A percentile compares a stretch with the other conserved stretches of the same genome.
Conservation (phyloP, 2,797 vertebrate species). For the Arrhamphus sclerolepis region DNA sequence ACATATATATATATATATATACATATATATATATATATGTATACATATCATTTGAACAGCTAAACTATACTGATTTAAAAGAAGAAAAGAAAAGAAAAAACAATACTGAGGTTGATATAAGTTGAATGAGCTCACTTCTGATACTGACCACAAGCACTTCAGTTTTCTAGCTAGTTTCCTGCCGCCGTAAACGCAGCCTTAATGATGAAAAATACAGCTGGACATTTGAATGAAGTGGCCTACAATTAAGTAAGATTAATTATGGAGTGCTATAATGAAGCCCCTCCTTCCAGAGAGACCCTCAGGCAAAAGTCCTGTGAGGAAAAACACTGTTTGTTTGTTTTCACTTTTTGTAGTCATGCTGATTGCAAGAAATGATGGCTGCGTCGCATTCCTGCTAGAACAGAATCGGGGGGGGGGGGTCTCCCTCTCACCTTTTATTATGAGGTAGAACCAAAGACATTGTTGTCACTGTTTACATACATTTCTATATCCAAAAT, state of each 20-base stretch:
- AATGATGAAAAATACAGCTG: conserved; percentile 73
- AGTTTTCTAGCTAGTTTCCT: conserved; percentile 37
- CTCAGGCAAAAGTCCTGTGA: conserved; percentile 59
- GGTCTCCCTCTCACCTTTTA: conserved; percentile 34
- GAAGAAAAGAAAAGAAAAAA: no score
- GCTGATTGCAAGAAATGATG: conserved; percentile 78
- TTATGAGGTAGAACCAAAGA: conserved; percentile 37
- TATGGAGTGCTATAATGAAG: conserved; percentile 64
- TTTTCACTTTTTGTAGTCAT: conserved; percentile 68
- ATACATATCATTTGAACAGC: no score
- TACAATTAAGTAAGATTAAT: conserved; percentile 82
- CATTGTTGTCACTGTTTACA: background rate
- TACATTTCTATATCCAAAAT: background rate
- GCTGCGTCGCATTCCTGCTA: conserved; percentile 55
- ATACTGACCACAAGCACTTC: background rate
- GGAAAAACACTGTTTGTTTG: conserved; percentile 77
- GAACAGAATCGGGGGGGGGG: background rate
- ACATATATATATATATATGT: no score
- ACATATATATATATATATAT: no score
- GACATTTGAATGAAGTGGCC: conserved; percentile 64
- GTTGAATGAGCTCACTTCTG: background rate
- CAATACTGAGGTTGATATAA: no score
- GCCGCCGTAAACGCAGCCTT: conserved; percentile 50
- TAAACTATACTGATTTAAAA: no score
- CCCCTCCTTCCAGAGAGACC: conserved; percentile 44